Evolutionary conservation across 2,797 vertebrate species (phyloP), one percentile per base, ranked within the genome.

Genomic region (Diplodus puntazzo): DNA sequence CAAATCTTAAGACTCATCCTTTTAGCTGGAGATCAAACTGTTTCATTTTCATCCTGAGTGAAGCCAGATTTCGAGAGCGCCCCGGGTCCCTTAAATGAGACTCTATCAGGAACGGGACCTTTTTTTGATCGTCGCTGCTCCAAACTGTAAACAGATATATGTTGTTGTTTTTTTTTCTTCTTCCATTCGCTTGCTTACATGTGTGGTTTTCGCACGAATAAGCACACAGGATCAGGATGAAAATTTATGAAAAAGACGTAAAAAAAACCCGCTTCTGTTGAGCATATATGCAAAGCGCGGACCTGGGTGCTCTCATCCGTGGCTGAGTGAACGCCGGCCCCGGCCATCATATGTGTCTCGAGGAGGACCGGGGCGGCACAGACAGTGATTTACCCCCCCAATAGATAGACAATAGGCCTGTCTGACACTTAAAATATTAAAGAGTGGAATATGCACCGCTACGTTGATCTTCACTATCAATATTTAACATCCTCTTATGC

Each of bases 401-500:
- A 91, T 88, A 92, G 90, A 92, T 85, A 94, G 93, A 92, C 92
- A 93, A 92, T 92, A 92, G 92, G 89, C 82, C 95, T 94, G 96
- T 96, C 96, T 96, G 92, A 94, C 95, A 96, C 91, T 90, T 95
- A 95, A 98, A 96, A 97, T 98, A 95, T 96, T 98, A 97, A 98
- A 97, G 96, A 96, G 96, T 95, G 96, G 97, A 97, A 96, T 96
- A 96, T 97, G 95, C 96, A 96, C 93, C 94, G 95, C 95, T 95
- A 94, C 94, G 93, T 95, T 96, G 96, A 95, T 95, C 93, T 97
- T 95, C 95, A 94, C 96, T 97, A 98, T 98, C 97, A 98, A 99
- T 98, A 99, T 99, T 98, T 98, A 97, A 98, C 97, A 95, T 92
- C 95, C 95, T 97, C 97, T 98, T 98, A 98, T 98, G 97, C 97